Evolutionary conservation across 2,888 invertebrate species (phyloP).

Genomic region (Hofmannophila pseudospretella): DNA sequence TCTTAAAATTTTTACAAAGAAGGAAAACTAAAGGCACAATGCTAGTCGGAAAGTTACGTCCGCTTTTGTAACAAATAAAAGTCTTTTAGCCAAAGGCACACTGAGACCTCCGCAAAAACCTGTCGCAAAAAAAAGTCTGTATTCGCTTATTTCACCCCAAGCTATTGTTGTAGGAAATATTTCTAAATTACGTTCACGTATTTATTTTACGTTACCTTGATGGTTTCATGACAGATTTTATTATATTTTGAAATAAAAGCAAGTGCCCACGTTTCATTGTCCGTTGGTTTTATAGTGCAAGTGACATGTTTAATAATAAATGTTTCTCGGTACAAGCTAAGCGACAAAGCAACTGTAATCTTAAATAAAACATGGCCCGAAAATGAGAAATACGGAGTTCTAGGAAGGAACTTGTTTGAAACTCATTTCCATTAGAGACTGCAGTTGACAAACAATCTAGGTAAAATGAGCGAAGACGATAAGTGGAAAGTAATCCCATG

Average conservation of each 20-base stretch:
- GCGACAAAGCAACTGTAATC: slow-evolving; percentile 7
- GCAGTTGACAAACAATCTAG: slow-evolving; percentile 19
- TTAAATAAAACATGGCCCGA: slow-evolving; percentile 6
- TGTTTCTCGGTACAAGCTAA: not conserved
- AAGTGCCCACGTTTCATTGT: slow-evolving; percentile 4
- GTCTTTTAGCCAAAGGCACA: slow-evolving; percentile 4
- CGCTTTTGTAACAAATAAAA: slow-evolving; percentile 1
- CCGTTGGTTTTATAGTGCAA: slow-evolving; percentile 5
- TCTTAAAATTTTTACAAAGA: not conserved
- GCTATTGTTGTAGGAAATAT: slow-evolving; percentile 16
- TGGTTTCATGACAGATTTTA: slow-evolving; percentile 20
- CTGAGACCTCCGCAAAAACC: slow-evolving; percentile 5
- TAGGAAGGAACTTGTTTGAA: slow-evolving; percentile 17
- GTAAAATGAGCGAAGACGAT: slow-evolving; percentile 9
- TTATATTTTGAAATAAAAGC: slow-evolving; percentile 9
- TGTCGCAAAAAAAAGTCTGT: slow-evolving; percentile 14
- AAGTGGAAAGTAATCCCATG: slow-evolving; percentile 9
- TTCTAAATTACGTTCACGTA: slow-evolving; percentile 20
- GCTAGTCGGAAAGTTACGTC: not conserved
- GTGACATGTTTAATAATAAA: slow-evolving; percentile 7
- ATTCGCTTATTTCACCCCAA: slow-evolving; percentile 9
- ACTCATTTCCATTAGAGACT: slow-evolving; percentile 19
- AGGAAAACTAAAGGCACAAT: not conserved
- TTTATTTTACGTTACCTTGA: slow-evolving; percentile 22
- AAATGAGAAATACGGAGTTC: slow-evolving; percentile 11